Evolutionary conservation across 2,888 invertebrate species (phyloP).

Genomic region (Eurois occulta): DNA sequence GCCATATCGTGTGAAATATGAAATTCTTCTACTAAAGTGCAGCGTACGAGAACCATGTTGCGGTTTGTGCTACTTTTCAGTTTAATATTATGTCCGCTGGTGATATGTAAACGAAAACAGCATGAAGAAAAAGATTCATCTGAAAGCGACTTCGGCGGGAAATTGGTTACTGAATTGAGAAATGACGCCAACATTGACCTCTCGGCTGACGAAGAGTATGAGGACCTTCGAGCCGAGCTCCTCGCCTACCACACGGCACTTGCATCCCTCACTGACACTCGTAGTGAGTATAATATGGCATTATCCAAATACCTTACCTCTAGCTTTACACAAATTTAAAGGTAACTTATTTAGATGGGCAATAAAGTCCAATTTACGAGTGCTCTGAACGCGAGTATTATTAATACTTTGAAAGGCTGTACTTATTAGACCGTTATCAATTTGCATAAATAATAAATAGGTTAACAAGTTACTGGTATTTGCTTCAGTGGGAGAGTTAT

Average conservation of each 20-base stretch:
- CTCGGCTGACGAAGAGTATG: slow-evolving; percentile 85
- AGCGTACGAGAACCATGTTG: slow-evolving; percentile 75
- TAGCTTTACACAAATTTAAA: background rate
- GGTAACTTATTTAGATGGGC: background rate
- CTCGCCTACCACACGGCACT: slow-evolving; percentile 84
- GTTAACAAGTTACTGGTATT: slow-evolving; percentile 11
- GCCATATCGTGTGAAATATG: slow-evolving; percentile 52
- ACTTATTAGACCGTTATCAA: slow-evolving; percentile 7
- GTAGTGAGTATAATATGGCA: slow-evolving; percentile 67
- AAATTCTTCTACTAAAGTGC: slow-evolving; percentile 59
- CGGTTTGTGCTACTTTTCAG: slow-evolving; percentile 69
- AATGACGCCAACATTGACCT: slow-evolving; percentile 83
- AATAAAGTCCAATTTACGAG: slow-evolving; percentile 4
- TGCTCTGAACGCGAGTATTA: background rate
- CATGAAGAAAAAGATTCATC: slow-evolving; percentile 39
- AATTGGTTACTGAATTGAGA: slow-evolving; percentile 74
- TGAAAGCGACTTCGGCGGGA: slow-evolving; percentile 69
- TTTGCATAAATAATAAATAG: slow-evolving; percentile 37
- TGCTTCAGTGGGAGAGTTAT: slow-evolving; percentile 3
- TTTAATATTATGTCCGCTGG: slow-evolving; percentile 67
- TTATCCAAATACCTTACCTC: background rate
- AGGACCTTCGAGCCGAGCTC: slow-evolving; percentile 85
- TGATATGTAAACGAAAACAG: slow-evolving; percentile 47
- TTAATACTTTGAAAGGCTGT: background rate
- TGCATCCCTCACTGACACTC: slow-evolving; percentile 71